A percentile compares a stretch with the other conserved stretches of the same genome.
Conservation (phyloP, 2,113 vertebrate species). For the Callorhinus ursinus region DNA sequence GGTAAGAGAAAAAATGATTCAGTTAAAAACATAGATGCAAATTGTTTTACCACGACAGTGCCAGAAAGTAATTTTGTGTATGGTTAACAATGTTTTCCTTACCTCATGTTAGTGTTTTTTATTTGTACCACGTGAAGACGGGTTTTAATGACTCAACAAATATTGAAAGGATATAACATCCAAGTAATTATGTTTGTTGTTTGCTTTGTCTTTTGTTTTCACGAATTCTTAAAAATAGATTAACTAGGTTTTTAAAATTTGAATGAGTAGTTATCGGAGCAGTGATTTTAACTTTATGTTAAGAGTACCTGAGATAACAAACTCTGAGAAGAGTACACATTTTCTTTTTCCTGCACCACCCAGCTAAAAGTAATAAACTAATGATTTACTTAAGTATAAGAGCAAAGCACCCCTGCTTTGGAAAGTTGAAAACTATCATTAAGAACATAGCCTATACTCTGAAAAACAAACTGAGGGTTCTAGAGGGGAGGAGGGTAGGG, state of each 20-base stretch:
- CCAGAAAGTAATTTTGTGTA: slow-evolving; percentile 22
- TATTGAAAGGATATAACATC: background rate
- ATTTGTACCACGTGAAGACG: background rate
- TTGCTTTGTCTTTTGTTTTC: background rate
- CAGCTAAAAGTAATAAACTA: background rate
- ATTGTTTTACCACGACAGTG: background rate
- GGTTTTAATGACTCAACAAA: background rate
- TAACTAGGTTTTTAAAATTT: background rate
- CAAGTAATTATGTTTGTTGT: background rate
- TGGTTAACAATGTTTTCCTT: background rate
- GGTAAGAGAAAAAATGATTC: slow-evolving; percentile 16
- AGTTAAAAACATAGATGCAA: slow-evolving; percentile 43
- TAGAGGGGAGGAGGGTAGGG: too few species aligned
- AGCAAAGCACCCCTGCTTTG: background rate
- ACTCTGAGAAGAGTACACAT: background rate
- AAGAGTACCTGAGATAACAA: background rate
- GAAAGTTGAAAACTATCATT: background rate
- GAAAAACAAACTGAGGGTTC: too few species aligned
- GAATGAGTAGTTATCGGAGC: background rate
- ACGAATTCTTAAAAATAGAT: background rate
- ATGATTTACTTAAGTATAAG: background rate
- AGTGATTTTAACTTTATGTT: slow-evolving; percentile 23
- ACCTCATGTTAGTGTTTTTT: background rate
- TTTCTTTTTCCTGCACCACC: background rate
- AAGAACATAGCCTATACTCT: background rate